Percentiles rank a stretch among this genome's conserved stretches.
Evolutionary conservation across 92 coral and sea anemone species (phyloP).

Genomic region (Epizoanthus illoricatus): DNA sequence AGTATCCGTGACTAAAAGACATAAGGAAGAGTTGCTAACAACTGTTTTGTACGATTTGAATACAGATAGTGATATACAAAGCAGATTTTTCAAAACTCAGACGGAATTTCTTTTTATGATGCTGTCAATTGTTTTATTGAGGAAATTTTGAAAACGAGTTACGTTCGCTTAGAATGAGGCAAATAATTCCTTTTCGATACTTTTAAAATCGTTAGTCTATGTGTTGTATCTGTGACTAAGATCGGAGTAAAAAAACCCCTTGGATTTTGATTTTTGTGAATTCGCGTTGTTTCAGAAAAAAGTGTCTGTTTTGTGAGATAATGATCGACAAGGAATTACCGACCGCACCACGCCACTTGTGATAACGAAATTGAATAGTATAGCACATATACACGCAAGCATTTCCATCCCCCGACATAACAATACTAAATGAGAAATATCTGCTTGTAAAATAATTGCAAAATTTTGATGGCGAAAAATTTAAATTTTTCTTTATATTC

Average conservation of each 20-base stretch:
- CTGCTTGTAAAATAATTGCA: neutral
- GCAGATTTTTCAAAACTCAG: too few relatives aligned
- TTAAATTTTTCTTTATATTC: neutral
- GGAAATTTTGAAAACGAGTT: too few relatives aligned
- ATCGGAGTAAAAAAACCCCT: too few relatives aligned
- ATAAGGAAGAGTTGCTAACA: neutral
- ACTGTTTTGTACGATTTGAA: neutral
- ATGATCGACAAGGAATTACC: neutral
- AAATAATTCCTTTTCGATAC: too few relatives aligned
- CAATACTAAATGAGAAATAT: neutral
- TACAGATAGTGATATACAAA: neutral
- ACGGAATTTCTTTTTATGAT: too few relatives aligned
- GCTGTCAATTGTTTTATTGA: too few relatives aligned
- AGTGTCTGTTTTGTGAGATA: neutral
- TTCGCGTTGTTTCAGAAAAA: neutral
- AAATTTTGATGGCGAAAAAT: neutral
- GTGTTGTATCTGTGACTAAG: too few relatives aligned
- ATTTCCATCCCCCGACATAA: neutral
- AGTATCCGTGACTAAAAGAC: neutral
- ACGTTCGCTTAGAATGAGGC: too few relatives aligned
- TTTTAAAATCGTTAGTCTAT: too few relatives aligned
- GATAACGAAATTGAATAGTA: neutral
- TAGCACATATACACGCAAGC: neutral
- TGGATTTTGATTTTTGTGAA: neutral
- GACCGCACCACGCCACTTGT: constrained; percentile 13